phyloP scores from a whole-genome alignment of 2,113 vertebrate species.

The Colaptes auratus region DNA sequence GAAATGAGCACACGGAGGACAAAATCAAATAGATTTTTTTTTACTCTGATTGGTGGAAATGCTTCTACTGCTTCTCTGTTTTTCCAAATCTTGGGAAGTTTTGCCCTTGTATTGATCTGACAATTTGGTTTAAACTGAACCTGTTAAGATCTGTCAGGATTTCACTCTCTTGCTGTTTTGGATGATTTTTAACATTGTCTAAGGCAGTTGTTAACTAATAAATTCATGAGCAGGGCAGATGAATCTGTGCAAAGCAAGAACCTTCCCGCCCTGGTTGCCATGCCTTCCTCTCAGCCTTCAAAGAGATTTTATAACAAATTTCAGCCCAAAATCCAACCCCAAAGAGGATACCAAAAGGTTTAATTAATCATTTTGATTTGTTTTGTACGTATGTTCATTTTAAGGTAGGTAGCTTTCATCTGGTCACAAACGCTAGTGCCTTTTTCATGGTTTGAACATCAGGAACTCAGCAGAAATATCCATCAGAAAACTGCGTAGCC shows the following conservation, averaged over 20 bases:
- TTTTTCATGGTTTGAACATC: neutral
- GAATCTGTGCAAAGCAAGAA: neutral
- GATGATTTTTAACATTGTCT: neutral
- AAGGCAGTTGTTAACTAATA: neutral
- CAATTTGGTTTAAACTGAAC: neutral
- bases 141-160: neutral
- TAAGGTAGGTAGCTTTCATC: neutral
- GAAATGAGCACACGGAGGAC: neutral
- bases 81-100: neutral
- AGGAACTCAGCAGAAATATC: neutral
- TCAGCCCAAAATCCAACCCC: neutral
- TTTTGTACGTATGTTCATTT: neutral
- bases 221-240: neutral
- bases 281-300: neutral
- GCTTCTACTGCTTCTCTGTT: neutral
- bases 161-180: neutral
- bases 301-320: neutral
- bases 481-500: neutral
- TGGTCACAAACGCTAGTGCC: neutral
- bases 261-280: no score
- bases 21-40: neutral
- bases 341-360: neutral
- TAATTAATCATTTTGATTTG: neutral
- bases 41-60: neutral
- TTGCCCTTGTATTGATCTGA: neutral